phyloP scores from a whole-genome alignment of 2,113 vertebrate species.

The Phaethornis superciliosus region DNA sequence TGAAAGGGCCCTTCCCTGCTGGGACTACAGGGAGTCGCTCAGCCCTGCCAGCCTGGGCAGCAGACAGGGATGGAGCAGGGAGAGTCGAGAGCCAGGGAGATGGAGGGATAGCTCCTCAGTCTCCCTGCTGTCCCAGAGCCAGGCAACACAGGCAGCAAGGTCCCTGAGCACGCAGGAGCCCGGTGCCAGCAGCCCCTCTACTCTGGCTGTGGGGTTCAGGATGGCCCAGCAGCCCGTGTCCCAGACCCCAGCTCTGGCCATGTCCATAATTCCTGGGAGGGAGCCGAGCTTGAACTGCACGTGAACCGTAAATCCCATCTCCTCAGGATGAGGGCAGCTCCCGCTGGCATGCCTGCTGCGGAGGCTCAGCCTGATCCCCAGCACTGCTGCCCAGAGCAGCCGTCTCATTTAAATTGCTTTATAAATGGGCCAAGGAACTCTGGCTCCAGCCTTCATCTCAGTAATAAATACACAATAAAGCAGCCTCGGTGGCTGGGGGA shows the following conservation, averaged over 20 bases:
- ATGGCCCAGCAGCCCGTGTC: neutral
- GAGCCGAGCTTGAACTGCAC: slow-evolving; percentile 51
- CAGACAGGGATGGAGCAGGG: accelerated
- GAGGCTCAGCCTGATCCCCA: neutral
- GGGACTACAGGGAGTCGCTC: accelerated
- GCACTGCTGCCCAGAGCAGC: neutral
- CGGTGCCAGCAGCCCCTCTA: neutral
- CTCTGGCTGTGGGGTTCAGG: neutral
- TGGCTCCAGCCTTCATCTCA: slow-evolving; percentile 60
- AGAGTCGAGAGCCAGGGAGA: neutral
- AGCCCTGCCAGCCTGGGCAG: neutral
- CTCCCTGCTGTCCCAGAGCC: neutral
- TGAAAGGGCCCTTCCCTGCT: accelerated
- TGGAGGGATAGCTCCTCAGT: accelerated
- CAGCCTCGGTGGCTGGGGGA: slow-evolving; percentile 49
- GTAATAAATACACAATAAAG: slow-evolving; percentile 69
- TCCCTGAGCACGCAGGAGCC: neutral
- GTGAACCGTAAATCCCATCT: slow-evolving; percentile 33
- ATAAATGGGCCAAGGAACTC: slow-evolving; percentile 49
- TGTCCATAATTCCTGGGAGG: neutral
- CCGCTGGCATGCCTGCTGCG: slow-evolving; percentile 25
- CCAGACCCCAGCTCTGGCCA: neutral
- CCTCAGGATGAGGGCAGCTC: slow-evolving; percentile 26
- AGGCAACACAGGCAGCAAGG: accelerated
- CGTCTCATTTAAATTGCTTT: slow-evolving; percentile 59